Evolutionary conservation across 2,113 vertebrate genomes (phyloP).

Genomic region (Rousettus leschenaultii): DNA sequence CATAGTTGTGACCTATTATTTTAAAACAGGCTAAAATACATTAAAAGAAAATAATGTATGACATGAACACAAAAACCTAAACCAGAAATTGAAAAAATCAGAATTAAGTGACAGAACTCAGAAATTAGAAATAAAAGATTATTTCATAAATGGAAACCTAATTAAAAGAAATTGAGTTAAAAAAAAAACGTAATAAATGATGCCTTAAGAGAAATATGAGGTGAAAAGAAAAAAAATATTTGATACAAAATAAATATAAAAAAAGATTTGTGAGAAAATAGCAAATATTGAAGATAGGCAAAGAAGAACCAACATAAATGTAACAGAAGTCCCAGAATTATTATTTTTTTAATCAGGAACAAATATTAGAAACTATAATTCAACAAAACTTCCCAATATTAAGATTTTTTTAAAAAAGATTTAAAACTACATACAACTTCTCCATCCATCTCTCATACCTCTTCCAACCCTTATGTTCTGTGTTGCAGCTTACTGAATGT

Average conservation of each 20-base stretch:
- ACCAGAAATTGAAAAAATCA: background rate
- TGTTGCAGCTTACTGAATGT: background rate
- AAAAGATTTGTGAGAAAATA: background rate
- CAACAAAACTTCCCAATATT: background rate
- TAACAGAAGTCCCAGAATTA: background rate
- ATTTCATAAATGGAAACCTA: background rate
- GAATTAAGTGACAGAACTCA: background rate
- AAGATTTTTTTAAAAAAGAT: background rate
- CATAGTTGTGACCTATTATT: background rate
- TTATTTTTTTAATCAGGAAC: background rate
- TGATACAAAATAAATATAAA: background rate
- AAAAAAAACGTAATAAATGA: background rate
- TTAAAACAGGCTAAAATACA: background rate
- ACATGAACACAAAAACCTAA: background rate
- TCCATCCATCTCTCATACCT: background rate
- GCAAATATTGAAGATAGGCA: background rate
- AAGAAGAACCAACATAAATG: background rate
- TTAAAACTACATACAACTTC: background rate
- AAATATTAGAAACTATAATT: background rate
- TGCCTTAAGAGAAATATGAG: background rate
- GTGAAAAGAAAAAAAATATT: background rate
- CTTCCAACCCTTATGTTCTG: background rate
- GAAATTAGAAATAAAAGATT: background rate
- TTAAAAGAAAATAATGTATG: background rate
- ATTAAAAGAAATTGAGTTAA: background rate